phyloP scores from a whole-genome alignment of 1,140 invertebrate species.

The Zaprionus capensis region DNA sequence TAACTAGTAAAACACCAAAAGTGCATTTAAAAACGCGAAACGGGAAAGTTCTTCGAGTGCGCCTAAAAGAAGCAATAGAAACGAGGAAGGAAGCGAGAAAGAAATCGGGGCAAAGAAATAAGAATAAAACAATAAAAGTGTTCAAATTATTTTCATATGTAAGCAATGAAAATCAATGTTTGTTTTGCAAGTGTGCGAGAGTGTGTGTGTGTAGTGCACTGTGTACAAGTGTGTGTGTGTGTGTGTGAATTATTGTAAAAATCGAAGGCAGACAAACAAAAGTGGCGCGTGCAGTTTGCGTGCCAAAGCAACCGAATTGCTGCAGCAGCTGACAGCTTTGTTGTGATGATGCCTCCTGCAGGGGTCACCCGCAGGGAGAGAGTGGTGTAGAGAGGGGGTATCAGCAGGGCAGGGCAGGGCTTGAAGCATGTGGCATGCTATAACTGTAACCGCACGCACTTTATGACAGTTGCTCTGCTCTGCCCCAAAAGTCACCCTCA shows the following conservation, averaged over 20 bases:
- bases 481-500: constrained; percentile 23
- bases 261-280: constrained; percentile 80
- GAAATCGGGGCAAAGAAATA: constrained; percentile 4
- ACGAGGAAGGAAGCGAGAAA: constrained; percentile 18
- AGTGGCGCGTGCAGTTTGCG: constrained; percentile 50
- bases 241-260: constrained; percentile 56
- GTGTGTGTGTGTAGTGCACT: constrained; percentile 34
- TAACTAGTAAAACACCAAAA: constrained; percentile 63
- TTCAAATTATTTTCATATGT: constrained; percentile 55
- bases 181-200: constrained; percentile 20
- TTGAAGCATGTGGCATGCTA: constrained; percentile 4
- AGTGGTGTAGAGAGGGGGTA: not conserved
- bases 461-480: constrained; percentile 46
- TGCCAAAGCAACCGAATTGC: constrained; percentile 54
- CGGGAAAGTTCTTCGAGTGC: constrained; percentile 22
- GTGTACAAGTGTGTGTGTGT: constrained; percentile 10
- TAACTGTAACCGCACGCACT: constrained; percentile 48
- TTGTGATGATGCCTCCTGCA: constrained; percentile 27
- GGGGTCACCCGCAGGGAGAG: constrained; percentile 4
- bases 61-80: constrained; percentile 51
- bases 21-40: constrained; percentile 66
- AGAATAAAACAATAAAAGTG: constrained; percentile 41
- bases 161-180: constrained; percentile 74
- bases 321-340: constrained; percentile 51
- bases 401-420: not conserved